These are phyloP conservation scores for Heterohyrax brucei DNA, from an alignment of 2,797 vertebrate genomes.

Conservation along the genomic window DNA sequence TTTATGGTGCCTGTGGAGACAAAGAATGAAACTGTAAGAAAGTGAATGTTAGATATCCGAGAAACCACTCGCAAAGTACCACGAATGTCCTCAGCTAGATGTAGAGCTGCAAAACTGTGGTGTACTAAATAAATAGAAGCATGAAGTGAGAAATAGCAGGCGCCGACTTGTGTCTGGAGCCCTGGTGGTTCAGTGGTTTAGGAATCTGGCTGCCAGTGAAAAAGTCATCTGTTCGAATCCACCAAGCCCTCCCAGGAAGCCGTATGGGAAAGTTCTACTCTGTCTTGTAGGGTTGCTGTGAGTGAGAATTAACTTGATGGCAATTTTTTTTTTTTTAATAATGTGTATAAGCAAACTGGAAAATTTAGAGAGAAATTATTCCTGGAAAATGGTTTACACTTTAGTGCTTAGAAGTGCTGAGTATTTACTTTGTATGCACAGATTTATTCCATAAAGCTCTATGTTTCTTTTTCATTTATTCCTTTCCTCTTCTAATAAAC, in stretches of 20 bases:
- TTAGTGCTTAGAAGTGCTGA: neutral
- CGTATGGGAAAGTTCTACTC: too few relatives aligned
- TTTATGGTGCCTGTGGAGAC: neutral
- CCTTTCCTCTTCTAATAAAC: neutral
- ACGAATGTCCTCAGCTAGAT: neutral
- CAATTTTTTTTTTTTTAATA: neutral
- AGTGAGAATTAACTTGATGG: too few relatives aligned
- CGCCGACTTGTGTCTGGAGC: neutral
- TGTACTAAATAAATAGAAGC: neutral
- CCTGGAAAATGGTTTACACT: neutral
- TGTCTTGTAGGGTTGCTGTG: too few relatives aligned
- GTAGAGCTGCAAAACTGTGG: neutral
- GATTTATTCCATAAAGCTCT: neutral
- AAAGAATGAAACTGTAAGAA: neutral
- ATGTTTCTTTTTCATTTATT: neutral
- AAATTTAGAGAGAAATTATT: neutral
- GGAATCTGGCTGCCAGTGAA: too few relatives aligned
- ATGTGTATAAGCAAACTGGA: neutral
- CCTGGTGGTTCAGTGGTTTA: too few relatives aligned
- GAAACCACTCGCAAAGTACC: neutral
- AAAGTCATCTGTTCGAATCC: too few relatives aligned
- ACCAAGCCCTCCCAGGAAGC: too few relatives aligned
- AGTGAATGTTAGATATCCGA: neutral
- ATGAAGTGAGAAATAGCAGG: neutral
- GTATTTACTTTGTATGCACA: neutral